Evolutionary conservation across 2,797 vertebrate species (phyloP), one percentile per base, ranked within the genome.

Genomic region (Semotilus atromaculatus): DNA sequence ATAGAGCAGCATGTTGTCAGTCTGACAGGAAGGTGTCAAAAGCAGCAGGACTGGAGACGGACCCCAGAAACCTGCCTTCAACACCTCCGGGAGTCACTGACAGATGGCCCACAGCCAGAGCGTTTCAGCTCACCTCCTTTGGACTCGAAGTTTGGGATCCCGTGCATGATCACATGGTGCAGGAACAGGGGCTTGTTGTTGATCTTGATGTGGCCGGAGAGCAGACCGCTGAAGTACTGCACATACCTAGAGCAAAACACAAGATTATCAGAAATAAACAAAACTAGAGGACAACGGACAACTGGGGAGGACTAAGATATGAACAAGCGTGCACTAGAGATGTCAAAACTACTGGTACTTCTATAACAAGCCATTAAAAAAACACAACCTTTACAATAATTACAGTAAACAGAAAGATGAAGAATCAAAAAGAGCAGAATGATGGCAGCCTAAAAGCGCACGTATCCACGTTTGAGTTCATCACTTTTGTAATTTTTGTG

Each of bases 131-230:
- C 89, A 97, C 98, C 98, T 90, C 97, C 98, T 96, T 98, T 97
- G 0, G 97, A 97, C 91, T 99, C 98, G 0, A 99, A 99, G 94
- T 98, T 98, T 87, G 98, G 98, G 89, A 99, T 98, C 89, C 98
- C 97, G 0, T 99, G 98, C 97, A 99, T 96, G 95, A 99, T 99
- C 93, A 99, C 97, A 0, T 99, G 98, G 89, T 99, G 98, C 53
- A 99, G 95, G 90, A 99, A 99, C 89, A 99, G 92, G 4, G 98
- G 98, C 83, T 99, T 99, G 95, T 99, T 99, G 96, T 99, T 99
- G 96, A 99, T 99, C 94, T 98, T 99, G 92, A 99, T 99, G 92
- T 96, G 95, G 80, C 98, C 98, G 0, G 98, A 98, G 9, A 99
- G 96, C 87, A 99, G 92, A 36, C 98, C 98, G 0, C 98, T 99